Percentiles rank a stretch among this genome's conserved stretches.
Evolutionary conservation across 2,113 vertebrate genomes (phyloP).

Genomic region (Callaeas wilsoni): DNA sequence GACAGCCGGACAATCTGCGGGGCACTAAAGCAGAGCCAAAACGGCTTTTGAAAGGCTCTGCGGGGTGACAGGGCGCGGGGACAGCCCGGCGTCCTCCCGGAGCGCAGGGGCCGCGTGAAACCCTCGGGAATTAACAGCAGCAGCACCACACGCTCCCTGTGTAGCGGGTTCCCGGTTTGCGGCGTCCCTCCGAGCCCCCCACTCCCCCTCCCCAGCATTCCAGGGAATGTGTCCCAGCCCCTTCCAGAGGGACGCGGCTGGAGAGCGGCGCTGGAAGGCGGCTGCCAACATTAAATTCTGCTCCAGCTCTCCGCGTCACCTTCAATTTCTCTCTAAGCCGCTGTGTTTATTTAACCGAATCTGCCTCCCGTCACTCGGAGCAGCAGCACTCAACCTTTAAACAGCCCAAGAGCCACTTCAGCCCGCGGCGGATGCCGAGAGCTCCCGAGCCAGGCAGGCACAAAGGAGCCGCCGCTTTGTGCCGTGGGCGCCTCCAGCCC

Average conservation of each 20-base stretch:
- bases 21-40: not conserved
- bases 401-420: constrained; percentile 69
- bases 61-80: not conserved
- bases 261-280: not conserved
- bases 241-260: not conserved
- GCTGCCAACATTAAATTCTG: constrained; percentile 52
- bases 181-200: too few relatives aligned
- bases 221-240: not conserved
- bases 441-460: constrained; percentile 38
- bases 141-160: not conserved
- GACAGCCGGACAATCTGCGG: not conserved
- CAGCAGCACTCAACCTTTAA: constrained; percentile 65
- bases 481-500: not conserved
- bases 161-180: rapidly evolving
- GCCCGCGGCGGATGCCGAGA: constrained; percentile 43
- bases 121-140: not conserved
- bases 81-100: not conserved
- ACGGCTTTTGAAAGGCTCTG: not conserved
- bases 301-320: constrained; percentile 35
- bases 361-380: constrained; percentile 37
- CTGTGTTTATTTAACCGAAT: constrained; percentile 68
- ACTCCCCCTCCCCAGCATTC: not conserved
- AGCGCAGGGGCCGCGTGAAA: not conserved
- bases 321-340: constrained; percentile 60
- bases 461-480: constrained; percentile 30